Base-by-base conservation (phyloP, 2,113 vertebrate genomes). In the Piliocolobus tephrosceles region DNA sequence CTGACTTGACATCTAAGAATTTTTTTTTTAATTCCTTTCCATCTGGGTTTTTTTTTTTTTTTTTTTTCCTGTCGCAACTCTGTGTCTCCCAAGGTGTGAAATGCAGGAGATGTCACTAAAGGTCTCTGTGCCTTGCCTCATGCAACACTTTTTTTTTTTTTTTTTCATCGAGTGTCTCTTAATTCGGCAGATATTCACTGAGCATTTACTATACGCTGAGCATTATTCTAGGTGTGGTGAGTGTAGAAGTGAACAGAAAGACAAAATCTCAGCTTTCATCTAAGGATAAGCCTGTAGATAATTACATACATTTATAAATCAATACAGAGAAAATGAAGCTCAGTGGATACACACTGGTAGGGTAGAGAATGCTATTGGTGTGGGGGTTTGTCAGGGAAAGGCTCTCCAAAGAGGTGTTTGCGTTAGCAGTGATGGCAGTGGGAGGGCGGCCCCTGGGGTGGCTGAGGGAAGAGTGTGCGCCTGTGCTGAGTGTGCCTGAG, bases 321-420 rank as follows among this genome's bases (percentile, higher is more conserved):
- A 22, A 30, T 30, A 6, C 0, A 30, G 38, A 58, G 66, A 18
- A 38, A 8, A 40, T 16, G 9, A 14, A 38, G 11, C 10, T 47
- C 8, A 10, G 27, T 27, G n/a, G 30, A 18, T 52, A 47, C 47
- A 32, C 2, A 4, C 0, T 1, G 10, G 18, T 16, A 8, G n/a
- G 7, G 20, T 13, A 9, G 70, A 70, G 30, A 72, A n/a, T 1
- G 47, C 50, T 3, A 0, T 0, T 12, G 20, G 75, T 12, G 3
- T 12, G 25, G 32, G 68, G 1, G n/a, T 7, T 64, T 30, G 68
- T 50, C 8, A 32, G 47, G 45, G 3, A 35, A 40, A 18, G 30
- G 3, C 6, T 10, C 27, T 30, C n/a, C 30, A 38, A 25, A 47
- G 68, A 50, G 55, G 50, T 4, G 0, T 16, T 57, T 35, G 81